Conservation (phyloP, 92 coral and sea anemone species). For the Micromussa lordhowensis region DNA sequence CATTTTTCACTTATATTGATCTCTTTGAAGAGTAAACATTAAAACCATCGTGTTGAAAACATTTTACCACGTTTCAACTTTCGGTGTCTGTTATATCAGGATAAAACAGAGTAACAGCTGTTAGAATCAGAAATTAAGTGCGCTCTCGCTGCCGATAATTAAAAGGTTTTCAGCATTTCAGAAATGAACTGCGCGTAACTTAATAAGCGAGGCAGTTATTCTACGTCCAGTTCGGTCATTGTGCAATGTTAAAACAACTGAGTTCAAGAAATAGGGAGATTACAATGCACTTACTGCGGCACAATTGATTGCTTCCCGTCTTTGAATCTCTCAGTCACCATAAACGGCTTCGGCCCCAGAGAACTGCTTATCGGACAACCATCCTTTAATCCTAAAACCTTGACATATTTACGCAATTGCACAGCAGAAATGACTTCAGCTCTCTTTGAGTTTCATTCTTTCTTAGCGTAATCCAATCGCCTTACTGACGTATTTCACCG, state of each 20-base stretch:
- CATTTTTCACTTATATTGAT: neutral
- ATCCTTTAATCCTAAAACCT: neutral
- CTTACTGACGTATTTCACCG: conserved; percentile 19
- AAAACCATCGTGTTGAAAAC: conserved; percentile 26
- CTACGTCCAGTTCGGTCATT: neutral
- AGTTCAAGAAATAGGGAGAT: neutral
- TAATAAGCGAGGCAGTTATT: neutral
- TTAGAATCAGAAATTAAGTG: neutral
- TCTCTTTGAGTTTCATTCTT: conserved; percentile 13
- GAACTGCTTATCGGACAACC: neutral
- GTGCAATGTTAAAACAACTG: neutral
- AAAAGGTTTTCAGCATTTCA: neutral
- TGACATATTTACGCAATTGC: neutral
- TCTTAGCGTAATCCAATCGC: conserved; percentile 23
- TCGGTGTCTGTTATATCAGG: neutral
- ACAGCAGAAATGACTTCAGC: neutral
- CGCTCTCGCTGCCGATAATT: neutral
- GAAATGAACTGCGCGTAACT: neutral
- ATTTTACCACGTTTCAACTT: neutral
- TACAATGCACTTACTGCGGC: neutral
- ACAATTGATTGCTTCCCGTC: neutral
- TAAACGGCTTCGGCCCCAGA: neutral
- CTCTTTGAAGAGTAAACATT: neutral
- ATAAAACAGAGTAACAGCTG: neutral
- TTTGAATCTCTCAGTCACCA: neutral